phyloP scores from a whole-genome alignment of 2,113 vertebrate genomes.

The Amblyopsis rosae region DNA sequence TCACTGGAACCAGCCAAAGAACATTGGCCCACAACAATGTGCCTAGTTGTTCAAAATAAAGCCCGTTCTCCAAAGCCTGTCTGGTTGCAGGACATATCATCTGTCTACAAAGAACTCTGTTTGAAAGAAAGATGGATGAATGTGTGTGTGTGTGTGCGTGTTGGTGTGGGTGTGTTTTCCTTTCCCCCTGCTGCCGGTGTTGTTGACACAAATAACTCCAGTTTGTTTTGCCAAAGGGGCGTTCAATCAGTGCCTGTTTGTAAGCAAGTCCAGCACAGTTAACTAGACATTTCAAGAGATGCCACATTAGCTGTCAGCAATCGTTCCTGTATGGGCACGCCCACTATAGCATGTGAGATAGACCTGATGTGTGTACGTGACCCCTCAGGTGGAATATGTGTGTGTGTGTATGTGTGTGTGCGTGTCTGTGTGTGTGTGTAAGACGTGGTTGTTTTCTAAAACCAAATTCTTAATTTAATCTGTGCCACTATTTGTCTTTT shows the following conservation, averaged over 20 bases:
- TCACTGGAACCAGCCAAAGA: too few species aligned
- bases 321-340: slow-evolving; percentile 32
- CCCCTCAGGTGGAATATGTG: slow-evolving; percentile 36
- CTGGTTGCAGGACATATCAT: too few species aligned
- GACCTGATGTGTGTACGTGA: slow-evolving; percentile 41
- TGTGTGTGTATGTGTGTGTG: slow-evolving; percentile 19
- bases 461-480: slow-evolving; percentile 20
- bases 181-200: slow-evolving; percentile 49
- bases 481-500: slow-evolving; percentile 24
- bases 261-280: slow-evolving; percentile 49
- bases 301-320: slow-evolving; percentile 48
- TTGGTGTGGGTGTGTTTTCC: slow-evolving; percentile 27
- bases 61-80: too few species aligned
- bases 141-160: not conserved
- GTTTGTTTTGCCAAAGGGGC: slow-evolving; percentile 39
- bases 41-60: too few species aligned
- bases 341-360: slow-evolving; percentile 20
- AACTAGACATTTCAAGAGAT: slow-evolving; percentile 64
- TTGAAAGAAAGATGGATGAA: not conserved
- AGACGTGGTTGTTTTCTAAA: not conserved
- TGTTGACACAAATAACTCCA: slow-evolving; percentile 23
- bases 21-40: too few species aligned
- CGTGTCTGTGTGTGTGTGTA: slow-evolving; percentile 2
- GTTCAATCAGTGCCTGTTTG: slow-evolving; percentile 61
- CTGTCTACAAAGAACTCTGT: too few species aligned